phyloP scores from a whole-genome alignment of 2,888 invertebrate genomes.

The Watsonalla binaria region DNA sequence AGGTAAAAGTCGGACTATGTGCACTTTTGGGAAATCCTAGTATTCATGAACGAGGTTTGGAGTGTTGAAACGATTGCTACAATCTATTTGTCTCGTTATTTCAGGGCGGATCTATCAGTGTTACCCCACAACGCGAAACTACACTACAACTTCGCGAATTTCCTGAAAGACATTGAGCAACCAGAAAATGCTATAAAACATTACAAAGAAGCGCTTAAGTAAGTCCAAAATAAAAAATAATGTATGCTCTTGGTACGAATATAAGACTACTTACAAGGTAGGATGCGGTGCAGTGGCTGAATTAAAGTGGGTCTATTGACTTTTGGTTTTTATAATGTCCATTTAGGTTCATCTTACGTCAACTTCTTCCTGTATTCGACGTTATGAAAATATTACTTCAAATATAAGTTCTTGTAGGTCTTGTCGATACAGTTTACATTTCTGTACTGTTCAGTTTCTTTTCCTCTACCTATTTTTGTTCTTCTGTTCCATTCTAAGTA shows the following conservation, averaged over 20 bases:
- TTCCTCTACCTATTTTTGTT: too few relatives aligned
- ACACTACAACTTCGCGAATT: constrained; percentile 94
- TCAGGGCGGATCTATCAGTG: constrained; percentile 87
- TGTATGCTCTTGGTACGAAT: too few relatives aligned
- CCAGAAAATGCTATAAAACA: constrained; percentile 86
- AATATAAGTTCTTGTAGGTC: too few relatives aligned
- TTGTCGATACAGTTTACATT: too few relatives aligned
- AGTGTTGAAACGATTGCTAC: neutral
- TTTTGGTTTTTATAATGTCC: neutral
- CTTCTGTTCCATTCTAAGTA: too few relatives aligned
- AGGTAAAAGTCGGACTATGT: constrained; percentile 70
- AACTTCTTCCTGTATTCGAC: too few relatives aligned
- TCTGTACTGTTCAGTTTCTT: too few relatives aligned
- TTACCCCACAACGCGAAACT: constrained; percentile 93
- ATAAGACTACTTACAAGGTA: too few relatives aligned
- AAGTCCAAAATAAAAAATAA: constrained; percentile 37
- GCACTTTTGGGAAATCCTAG: too few relatives aligned
- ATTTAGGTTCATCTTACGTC: too few relatives aligned
- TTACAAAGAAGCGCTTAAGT: constrained; percentile 89
- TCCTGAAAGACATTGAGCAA: constrained; percentile 86
- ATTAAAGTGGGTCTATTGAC: neutral
- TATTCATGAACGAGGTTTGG: too few relatives aligned
- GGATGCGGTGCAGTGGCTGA: neutral
- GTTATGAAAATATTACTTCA: too few relatives aligned
- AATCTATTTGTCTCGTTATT: constrained; percentile 25